Evolutionary conservation across 2,888 invertebrate species (phyloP), one percentile per base, ranked within the genome.

Genomic region (Trissolcus brochymenae): DNA sequence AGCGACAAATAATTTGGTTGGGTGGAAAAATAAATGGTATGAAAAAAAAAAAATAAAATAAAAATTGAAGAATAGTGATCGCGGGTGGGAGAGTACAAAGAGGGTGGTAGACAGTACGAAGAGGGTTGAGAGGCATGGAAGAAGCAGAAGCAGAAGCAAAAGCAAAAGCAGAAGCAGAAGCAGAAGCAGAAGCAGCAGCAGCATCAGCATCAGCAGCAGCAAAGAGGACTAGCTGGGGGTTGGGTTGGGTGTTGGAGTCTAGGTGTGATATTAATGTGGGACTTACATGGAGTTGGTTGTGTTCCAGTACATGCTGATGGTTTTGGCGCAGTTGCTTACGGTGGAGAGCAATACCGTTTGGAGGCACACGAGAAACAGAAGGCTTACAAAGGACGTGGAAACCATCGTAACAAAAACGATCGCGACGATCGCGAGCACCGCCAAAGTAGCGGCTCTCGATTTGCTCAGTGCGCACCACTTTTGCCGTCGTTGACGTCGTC

Each of bases 301-400:
- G 91, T 96, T 96, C 96, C 96, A 96, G 88, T 96, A 95, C 90
- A 96, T 95, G 90, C 94, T 94, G 90, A 95, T 95, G 68, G 94
- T 93, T 89, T 95, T 95, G 78, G 95, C 94, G 90, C 94, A 94
- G 89, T 94, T 94, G 87, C 93, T 93, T 90, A 92, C 92, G 51
- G 92, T 92, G 87, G 92, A 92, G 81, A 92, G 92, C 84, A 92
- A 90, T 86, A 92, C 91, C 90, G 92, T 92, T 89, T 92, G 90
- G 62, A 92, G 90, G 83, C 92, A 91, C 81, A 92, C 88, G 84
- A 88, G 84, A 83, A 92, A 88, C 85, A 89, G 86, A 83, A 88
- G 86, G 84, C 88, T 88, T 78, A 88, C 86, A 81, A 88, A 87
- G 81, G 89, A 88, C 84, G 87, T 86, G 87, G 88, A 87, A 86